Evolutionary conservation across 2,113 vertebrate genomes (phyloP), one percentile per base, ranked within the genome.

Genomic region (Chauna torquata): DNA sequence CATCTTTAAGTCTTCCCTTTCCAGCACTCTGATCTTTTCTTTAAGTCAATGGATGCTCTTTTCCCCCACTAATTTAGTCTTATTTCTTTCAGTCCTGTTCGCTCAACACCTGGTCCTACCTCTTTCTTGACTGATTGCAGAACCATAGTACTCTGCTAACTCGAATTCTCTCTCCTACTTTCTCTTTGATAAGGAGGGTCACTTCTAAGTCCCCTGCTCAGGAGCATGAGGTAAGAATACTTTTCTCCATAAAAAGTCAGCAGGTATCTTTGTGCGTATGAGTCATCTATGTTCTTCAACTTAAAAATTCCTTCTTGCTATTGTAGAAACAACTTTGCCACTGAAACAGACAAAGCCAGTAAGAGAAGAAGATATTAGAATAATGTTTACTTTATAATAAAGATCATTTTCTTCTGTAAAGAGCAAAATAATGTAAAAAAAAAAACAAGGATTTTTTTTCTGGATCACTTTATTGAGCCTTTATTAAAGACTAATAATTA

Each of bases 61-160:
- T 18, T 1, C 5, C 2, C 4, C 4, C 24, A 40, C 30, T 22
- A 4, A 71, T 0, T 66, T 27, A 38, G 32, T 22, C 17, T 82
- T 77, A 16, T 45, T 77, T 92, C 64, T 45, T 77, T 61, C 17
- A 28, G 24, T 40, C 13, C 9, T 3, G 1, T 55, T 14, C 24
- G 19, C 8, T 71, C 9, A 86, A 5, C 3, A 13, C 11, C 18
- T 65, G 16, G 6, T 13, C 23, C 17, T 92, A 19, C 9, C 6
- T 72, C 24, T 3, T 54, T 38, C 17, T 76, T 42, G 34, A 42
- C 62, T 64, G 8, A 16, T 42, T 28, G 17, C 34, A 70, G 34
- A 77, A 49, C 6, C 22, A 7, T 36, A 55, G 32, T 10, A 42
- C 20, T 45, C 38, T 47, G 12, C 23, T 54, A 65, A 65, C 16